phyloP scores from a whole-genome alignment of 2,888 invertebrate species.

The Allacma fusca region DNA sequence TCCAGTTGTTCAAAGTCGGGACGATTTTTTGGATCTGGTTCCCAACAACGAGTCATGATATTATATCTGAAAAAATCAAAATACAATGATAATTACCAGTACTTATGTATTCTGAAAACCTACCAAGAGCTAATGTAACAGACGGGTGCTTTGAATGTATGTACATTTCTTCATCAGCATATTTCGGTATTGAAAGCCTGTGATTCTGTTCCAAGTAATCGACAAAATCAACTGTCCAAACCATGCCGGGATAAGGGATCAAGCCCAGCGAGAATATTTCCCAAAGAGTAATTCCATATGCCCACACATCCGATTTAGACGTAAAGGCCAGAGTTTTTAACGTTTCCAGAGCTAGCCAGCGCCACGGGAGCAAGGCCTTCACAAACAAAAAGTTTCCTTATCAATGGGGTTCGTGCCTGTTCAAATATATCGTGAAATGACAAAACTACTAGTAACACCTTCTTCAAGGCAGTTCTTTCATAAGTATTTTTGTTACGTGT shows the following conservation, averaged over 20 bases:
- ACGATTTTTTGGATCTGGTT: not conserved
- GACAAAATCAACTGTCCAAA: slow-evolving; percentile 12
- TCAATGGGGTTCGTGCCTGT: too few species aligned
- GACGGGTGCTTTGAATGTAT: not conserved
- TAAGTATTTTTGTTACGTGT: too few species aligned
- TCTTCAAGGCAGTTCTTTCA: too few species aligned
- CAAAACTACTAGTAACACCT: too few species aligned
- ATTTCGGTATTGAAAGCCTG: not conserved
- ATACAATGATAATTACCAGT: not conserved
- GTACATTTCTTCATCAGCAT: slow-evolving; percentile 4
- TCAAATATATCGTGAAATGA: too few species aligned
- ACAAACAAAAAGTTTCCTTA: not conserved
- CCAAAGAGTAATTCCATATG: slow-evolving; percentile 3
- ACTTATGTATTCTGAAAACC: not conserved
- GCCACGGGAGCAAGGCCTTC: not conserved
- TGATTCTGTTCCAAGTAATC: not conserved
- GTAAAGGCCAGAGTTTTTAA: not conserved
- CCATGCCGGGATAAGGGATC: not conserved
- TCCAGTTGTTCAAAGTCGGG: not conserved
- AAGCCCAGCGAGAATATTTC: not conserved
- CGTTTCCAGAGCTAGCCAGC: not conserved
- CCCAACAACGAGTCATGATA: not conserved
- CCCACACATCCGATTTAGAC: slow-evolving; percentile 10
- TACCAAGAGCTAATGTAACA: not conserved
- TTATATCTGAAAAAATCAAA: not conserved